Conservation (phyloP, 2,888 invertebrate species). For the Empis livida region DNA sequence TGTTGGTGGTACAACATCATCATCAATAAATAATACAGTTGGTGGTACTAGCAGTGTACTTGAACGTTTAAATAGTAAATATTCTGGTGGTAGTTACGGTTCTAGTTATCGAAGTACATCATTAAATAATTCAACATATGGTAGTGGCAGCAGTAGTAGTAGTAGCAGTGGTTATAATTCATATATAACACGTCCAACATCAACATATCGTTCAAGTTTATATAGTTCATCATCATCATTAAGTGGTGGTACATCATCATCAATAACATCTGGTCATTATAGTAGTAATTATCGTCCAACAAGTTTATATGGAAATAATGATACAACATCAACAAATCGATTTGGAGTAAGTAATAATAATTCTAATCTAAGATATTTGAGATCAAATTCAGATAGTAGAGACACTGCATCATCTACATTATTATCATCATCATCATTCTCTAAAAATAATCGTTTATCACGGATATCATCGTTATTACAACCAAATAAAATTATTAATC, state of each 20-base stretch:
- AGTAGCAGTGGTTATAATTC: background rate
- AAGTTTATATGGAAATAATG: conserved; percentile 22
- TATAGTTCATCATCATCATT: conserved; percentile 18
- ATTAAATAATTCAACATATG: conserved; percentile 16
- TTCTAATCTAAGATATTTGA: conserved; percentile 8
- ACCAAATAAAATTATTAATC: background rate
- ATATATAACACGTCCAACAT: conserved; percentile 6
- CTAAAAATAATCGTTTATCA: background rate
- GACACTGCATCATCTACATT: conserved; percentile 4
- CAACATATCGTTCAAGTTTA: conserved; percentile 28
- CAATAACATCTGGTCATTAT: background rate
- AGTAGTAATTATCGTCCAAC: background rate
- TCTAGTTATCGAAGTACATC: conserved; percentile 20
- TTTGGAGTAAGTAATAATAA: conserved; percentile 33
- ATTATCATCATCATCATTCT: background rate
- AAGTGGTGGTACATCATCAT: conserved; percentile 13
- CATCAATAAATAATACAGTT: conserved; percentile 4
- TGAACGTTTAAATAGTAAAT: too few species aligned
- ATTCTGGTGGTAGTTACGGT: conserved; percentile 1
- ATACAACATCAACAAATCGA: conserved; percentile 29
- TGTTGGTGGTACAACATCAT: conserved; percentile 21
- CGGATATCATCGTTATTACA: background rate
- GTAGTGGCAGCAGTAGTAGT: background rate
- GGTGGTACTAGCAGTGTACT: conserved; percentile 1
- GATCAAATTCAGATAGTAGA: conserved; percentile 13